These are phyloP conservation scores for Perizoma flavofasciatum DNA, from an alignment of 2,888 invertebrate genomes.

Conservation along the genomic window DNA sequence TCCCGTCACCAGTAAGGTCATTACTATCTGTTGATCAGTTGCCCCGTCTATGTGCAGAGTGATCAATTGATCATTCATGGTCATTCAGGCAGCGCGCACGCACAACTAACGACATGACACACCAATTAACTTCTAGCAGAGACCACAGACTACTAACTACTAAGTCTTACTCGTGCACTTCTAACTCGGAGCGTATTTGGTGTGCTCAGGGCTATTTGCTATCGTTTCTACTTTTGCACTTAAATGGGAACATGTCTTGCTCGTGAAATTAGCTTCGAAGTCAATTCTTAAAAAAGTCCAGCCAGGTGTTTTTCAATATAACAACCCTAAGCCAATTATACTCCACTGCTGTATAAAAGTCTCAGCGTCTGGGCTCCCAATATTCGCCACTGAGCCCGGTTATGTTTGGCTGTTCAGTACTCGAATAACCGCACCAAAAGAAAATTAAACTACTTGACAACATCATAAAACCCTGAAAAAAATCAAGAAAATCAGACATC, in stretches of 20 bases:
- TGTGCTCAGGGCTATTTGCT: constrained; percentile 30
- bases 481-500: too few relatives aligned
- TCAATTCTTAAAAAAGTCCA: not conserved
- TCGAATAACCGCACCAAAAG: too few relatives aligned
- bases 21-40: constrained; percentile 3
- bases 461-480: too few relatives aligned
- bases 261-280: not conserved
- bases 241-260: not conserved
- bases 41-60: constrained; percentile 11
- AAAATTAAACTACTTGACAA: too few relatives aligned
- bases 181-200: constrained; percentile 25
- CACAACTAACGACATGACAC: constrained; percentile 37
- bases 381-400: too few relatives aligned
- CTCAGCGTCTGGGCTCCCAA: too few relatives aligned
- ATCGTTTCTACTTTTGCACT: constrained; percentile 1
- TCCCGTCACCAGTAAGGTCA: not conserved
- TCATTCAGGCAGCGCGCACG: constrained; percentile 31
- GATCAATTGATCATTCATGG: constrained; percentile 34
- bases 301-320: too few relatives aligned
- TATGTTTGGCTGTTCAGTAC: too few relatives aligned
- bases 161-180: too few relatives aligned
- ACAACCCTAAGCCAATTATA: too few relatives aligned
- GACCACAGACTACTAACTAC: constrained; percentile 21
- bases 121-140: constrained; percentile 39
- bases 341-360: too few relatives aligned